Conservation (phyloP, 2,888 invertebrate genomes). For the Callyntrura sp. region DNA sequence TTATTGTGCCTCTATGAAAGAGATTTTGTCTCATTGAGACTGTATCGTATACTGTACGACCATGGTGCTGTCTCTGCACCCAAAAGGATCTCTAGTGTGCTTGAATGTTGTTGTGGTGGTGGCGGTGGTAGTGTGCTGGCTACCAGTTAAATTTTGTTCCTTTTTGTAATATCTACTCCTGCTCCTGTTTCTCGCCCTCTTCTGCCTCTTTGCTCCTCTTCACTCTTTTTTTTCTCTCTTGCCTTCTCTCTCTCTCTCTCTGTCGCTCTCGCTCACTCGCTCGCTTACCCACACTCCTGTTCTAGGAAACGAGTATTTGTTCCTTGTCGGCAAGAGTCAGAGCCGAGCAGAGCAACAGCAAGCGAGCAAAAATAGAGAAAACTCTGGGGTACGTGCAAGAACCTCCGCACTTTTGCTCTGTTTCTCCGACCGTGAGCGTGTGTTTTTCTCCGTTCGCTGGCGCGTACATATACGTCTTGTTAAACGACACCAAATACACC, state of each 20-base stretch:
- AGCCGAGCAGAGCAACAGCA: background rate
- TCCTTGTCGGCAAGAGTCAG: constrained; percentile 47
- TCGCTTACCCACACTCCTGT: constrained; percentile 21
- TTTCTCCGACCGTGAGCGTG: constrained; percentile 54
- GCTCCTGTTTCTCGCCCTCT: constrained; percentile 58
- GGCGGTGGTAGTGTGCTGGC: constrained; percentile 14
- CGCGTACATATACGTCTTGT: background rate
- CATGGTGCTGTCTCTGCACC: constrained; percentile 3
- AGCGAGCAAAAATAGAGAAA: constrained; percentile 60
- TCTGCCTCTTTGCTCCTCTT: constrained; percentile 25
- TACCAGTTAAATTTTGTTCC: constrained; percentile 55
- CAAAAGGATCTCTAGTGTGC: constrained; percentile 45
- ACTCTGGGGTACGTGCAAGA: constrained; percentile 67
- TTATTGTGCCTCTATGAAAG: constrained; percentile 68
- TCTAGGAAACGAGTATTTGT: constrained; percentile 49
- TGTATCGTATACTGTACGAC: constrained; percentile 27
- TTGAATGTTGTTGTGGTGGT: constrained; percentile 11
- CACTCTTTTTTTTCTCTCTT: constrained; percentile 30
- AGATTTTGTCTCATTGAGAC: constrained; percentile 61
- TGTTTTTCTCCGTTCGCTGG: constrained; percentile 5
- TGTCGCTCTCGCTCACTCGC: constrained; percentile 11
- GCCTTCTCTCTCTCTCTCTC: background rate
- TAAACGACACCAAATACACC: background rate
- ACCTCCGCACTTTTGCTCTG: constrained; percentile 56
- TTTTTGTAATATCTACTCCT: constrained; percentile 4